These are phyloP conservation scores for Cervus canadensis DNA, from an alignment of 2,113 vertebrate species.

Conservation along the genomic window DNA sequence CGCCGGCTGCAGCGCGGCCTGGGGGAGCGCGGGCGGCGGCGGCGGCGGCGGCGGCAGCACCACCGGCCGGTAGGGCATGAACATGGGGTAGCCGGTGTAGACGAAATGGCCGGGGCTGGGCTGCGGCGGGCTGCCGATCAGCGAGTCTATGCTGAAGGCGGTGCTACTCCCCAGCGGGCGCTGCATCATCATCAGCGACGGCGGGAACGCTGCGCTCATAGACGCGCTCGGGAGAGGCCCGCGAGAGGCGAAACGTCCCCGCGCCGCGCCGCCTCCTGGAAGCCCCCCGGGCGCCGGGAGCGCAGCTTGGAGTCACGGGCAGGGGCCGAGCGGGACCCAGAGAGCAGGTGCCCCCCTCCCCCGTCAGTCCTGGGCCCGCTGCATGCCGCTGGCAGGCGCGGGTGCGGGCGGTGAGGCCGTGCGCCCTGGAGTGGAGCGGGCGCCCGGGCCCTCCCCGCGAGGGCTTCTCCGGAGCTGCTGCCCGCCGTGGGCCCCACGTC, in stretches of 20 bases:
- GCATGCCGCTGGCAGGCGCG: slow-evolving; percentile 31
- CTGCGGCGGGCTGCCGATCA: slow-evolving; percentile 93
- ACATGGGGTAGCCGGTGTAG: slow-evolving; percentile 96
- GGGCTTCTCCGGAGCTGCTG: background rate
- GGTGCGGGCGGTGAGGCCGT: background rate
- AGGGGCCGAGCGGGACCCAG: background rate
- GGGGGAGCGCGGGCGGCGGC: slow-evolving; percentile 84
- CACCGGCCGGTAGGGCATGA: slow-evolving; percentile 96
- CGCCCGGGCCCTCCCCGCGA: background rate
- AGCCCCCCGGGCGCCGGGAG: slow-evolving; percentile 31
- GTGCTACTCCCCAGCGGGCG: slow-evolving; percentile 94
- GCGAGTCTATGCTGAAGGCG: slow-evolving; percentile 96
- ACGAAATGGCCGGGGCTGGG: slow-evolving; percentile 93
- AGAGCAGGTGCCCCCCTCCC: background rate
- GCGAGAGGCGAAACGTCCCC: slow-evolving; percentile 41
- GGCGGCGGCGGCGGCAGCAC: slow-evolving; percentile 92
- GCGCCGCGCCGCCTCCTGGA: slow-evolving; percentile 50
- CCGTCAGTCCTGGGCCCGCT: slow-evolving; percentile 1
- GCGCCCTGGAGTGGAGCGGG: slow-evolving; percentile 29
- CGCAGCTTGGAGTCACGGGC: background rate
- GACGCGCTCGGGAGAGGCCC: slow-evolving; percentile 77
- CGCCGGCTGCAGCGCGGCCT: slow-evolving; percentile 82
- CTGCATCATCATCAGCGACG: slow-evolving; percentile 96
- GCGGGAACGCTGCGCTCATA: slow-evolving; percentile 91
- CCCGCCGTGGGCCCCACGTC: background rate